Conservation (phyloP, 2,797 vertebrate species). For the Hippoglossus hippoglossus region DNA sequence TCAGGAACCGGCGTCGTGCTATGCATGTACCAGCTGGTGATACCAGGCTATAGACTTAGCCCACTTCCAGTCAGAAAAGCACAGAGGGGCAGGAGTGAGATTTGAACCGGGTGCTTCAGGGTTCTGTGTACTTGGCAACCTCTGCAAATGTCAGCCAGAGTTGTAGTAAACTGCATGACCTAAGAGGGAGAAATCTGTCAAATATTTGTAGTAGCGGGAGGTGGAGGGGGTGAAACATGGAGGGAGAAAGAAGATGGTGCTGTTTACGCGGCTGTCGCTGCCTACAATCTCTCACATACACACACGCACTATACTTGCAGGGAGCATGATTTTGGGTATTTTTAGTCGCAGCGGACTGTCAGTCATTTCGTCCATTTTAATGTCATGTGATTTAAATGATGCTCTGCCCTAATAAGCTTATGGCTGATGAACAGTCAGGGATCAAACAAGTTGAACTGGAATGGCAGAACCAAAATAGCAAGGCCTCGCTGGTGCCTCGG, state of each 20-base stretch:
- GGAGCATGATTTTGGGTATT: constrained; percentile 2
- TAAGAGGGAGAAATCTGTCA: constrained; percentile 60
- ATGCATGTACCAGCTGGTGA: neutral
- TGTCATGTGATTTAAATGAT: constrained; percentile 10
- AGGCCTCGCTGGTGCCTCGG: neutral
- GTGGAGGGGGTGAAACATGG: constrained; percentile 4
- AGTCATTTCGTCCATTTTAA: neutral
- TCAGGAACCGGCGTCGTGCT: too few relatives aligned
- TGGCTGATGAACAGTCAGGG: neutral
- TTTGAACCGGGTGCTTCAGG: constrained; percentile 54
- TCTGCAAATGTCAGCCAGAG: constrained; percentile 51
- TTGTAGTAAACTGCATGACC: constrained; percentile 76
- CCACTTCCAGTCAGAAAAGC: constrained; percentile 45
- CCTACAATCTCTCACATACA: neutral
- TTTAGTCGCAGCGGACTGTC: neutral
- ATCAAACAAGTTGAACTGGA: constrained; percentile 1
- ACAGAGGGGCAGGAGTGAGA: constrained; percentile 15
- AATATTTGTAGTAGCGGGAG: constrained; percentile 71
- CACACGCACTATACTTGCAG: neutral
- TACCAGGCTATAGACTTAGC: neutral
- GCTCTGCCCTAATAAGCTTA: neutral
- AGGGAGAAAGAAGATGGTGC: constrained; percentile 13
- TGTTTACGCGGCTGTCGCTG: constrained; percentile 17
- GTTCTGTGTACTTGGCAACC: constrained; percentile 64
- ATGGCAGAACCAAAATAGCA: neutral